Percentiles rank a stretch among this genome's conserved stretches.
phyloP scores from a whole-genome alignment of 2,113 vertebrate species.

The Engystomops pustulosus region DNA sequence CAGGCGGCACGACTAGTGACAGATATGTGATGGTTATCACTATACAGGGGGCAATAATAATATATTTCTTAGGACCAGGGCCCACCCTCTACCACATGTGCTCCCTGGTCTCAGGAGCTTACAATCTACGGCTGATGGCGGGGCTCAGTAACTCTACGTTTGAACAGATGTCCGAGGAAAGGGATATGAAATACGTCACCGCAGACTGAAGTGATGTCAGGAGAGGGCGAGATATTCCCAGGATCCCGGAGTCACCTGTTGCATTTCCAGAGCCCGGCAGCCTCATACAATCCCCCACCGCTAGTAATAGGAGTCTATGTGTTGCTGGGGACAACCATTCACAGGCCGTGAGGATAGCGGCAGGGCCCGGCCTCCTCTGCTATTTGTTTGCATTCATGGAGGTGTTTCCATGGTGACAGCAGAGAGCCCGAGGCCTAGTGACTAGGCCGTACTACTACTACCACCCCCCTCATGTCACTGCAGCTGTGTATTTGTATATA shows the following conservation, averaged over 20 bases:
- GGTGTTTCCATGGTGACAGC: conserved; percentile 25
- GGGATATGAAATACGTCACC: conserved; percentile 13
- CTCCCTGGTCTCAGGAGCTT: not conserved
- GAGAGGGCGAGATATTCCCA: not conserved
- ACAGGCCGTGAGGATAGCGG: conserved; percentile 10
- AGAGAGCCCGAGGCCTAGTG: not conserved
- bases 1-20: not conserved
- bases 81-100: too few species aligned
- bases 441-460: not conserved
- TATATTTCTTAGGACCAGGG: not conserved
- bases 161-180: too few species aligned
- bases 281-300: not conserved
- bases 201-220: not conserved
- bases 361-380: conserved; percentile 2
- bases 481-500: too few species aligned
- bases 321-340: conserved; percentile 38
- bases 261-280: not conserved
- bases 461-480: not conserved
- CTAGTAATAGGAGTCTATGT: conserved; percentile 37
- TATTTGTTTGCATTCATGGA: conserved; percentile 35
- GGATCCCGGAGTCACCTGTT: not conserved
- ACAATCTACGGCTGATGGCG: too few species aligned
- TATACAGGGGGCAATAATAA: not conserved
- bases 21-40: not conserved
- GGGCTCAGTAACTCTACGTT: too few species aligned